phyloP scores from a whole-genome alignment of 2,113 vertebrate genomes.

The Hymenochirus boettgeri region DNA sequence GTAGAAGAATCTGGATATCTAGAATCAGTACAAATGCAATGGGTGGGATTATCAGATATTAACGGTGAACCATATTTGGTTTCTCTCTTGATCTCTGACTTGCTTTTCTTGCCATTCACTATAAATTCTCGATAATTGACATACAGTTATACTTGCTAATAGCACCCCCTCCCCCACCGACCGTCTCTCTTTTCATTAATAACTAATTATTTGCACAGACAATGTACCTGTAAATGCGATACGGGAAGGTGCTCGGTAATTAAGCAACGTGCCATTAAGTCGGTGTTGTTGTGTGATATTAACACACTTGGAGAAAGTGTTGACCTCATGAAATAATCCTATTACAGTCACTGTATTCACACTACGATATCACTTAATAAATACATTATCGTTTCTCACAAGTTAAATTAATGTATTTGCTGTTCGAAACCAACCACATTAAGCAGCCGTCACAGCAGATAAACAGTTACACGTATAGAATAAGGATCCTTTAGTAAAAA shows the following conservation, averaged over 20 bases:
- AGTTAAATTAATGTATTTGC: conserved; percentile 16
- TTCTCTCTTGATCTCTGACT: too few species aligned
- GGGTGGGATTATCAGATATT: too few species aligned
- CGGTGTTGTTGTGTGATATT: conserved; percentile 8
- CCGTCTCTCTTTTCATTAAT: not conserved
- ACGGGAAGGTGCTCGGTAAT: not conserved
- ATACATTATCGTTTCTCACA: conserved; percentile 13
- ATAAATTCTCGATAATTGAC: too few species aligned
- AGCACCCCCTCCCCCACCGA: too few species aligned
- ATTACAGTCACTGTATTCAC: not conserved
- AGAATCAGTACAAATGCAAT: too few species aligned
- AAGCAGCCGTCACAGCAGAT: not conserved
- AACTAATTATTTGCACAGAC: conserved; percentile 3
- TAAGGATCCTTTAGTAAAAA: too few species aligned
- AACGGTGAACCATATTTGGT: too few species aligned
- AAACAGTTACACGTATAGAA: not conserved
- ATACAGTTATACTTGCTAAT: too few species aligned
- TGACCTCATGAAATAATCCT: not conserved
- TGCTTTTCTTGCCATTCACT: too few species aligned
- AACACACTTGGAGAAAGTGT: not conserved
- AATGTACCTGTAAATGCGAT: not conserved
- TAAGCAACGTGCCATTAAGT: not conserved
- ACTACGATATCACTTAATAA: conserved; percentile 7
- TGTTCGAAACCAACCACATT: not conserved
- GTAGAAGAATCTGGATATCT: too few species aligned